Evolutionary conservation across 2,113 vertebrate species (phyloP).

Genomic region (Strigops habroptila): DNA sequence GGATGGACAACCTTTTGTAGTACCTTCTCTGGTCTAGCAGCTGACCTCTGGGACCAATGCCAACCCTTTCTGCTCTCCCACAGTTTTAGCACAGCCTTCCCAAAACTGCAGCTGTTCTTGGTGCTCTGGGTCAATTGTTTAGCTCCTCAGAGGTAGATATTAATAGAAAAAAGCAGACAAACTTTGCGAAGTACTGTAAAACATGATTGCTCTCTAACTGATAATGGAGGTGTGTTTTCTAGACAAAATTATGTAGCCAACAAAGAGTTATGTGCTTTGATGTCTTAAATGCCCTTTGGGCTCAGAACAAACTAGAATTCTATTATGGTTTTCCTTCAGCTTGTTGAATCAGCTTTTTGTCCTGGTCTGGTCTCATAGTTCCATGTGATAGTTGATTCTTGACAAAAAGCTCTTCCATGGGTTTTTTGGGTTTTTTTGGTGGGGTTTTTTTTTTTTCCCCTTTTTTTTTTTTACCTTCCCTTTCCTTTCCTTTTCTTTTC

Average conservation of each 20-base stretch:
- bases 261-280: background rate
- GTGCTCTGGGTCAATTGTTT: conserved; percentile 8
- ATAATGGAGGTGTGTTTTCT: background rate
- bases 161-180: conserved; percentile 1
- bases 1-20: background rate
- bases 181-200: background rate
- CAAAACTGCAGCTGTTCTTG: background rate
- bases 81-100: background rate
- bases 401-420: background rate
- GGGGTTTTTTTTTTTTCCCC: background rate
- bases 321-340: background rate
- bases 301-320: background rate
- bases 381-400: background rate
- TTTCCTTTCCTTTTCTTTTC: background rate
- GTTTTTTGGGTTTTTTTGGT: background rate
- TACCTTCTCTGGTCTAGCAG: background rate
- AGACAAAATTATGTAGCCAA: background rate
- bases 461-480: too few relatives aligned
- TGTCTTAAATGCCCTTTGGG: background rate
- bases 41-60: background rate
- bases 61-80: background rate
- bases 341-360: background rate
- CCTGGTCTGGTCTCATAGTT: background rate
- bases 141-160: background rate
- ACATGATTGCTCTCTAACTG: background rate